These are phyloP conservation scores for Ophioninae sp. DNA, from an alignment of 2,888 invertebrate species.

Conservation along the genomic window DNA sequence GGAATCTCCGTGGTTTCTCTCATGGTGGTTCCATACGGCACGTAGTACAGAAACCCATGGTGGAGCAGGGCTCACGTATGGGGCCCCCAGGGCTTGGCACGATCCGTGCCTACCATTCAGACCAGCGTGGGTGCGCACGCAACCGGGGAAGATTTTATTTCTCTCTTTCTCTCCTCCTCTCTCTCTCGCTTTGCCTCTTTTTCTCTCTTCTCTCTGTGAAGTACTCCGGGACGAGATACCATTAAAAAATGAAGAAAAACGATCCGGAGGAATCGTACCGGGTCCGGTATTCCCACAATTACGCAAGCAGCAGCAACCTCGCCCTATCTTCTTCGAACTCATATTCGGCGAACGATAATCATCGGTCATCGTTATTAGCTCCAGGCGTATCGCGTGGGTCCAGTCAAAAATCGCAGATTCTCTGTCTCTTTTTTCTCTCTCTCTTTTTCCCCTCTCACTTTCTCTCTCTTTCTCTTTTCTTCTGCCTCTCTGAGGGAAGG, in stretches of 20 bases:
- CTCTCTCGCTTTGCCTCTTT: not conserved
- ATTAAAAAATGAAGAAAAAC: slow-evolving; percentile 33
- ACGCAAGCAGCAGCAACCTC: slow-evolving; percentile 68
- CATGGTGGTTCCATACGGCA: slow-evolving; percentile 46
- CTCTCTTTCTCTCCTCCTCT: slow-evolving; percentile 4
- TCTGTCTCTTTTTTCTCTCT: not conserved
- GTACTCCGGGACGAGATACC: slow-evolving; percentile 54
- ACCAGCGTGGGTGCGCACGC: slow-evolving; percentile 78
- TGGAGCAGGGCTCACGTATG: slow-evolving; percentile 37
- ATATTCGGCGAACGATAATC: slow-evolving; percentile 78
- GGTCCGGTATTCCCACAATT: slow-evolving; percentile 77
- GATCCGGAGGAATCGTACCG: slow-evolving; percentile 68
- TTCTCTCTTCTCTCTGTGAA: slow-evolving; percentile 10
- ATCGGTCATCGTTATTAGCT: slow-evolving; percentile 60
- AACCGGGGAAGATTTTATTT: slow-evolving; percentile 61
- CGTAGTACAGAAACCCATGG: slow-evolving; percentile 36
- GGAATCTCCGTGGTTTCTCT: slow-evolving; percentile 63
- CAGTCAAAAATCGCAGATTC: slow-evolving; percentile 18
- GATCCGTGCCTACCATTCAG: slow-evolving; percentile 57
- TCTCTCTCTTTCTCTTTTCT: no score
- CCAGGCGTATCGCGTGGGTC: slow-evolving; percentile 32
- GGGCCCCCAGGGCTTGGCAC: slow-evolving; percentile 56
- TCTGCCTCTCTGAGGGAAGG: no score
- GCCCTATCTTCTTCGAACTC: slow-evolving; percentile 70
- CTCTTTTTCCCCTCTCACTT: not conserved